These are phyloP conservation scores for Crepidodera aurea DNA, from an alignment of 2,888 invertebrate species.

Conservation along the genomic window DNA sequence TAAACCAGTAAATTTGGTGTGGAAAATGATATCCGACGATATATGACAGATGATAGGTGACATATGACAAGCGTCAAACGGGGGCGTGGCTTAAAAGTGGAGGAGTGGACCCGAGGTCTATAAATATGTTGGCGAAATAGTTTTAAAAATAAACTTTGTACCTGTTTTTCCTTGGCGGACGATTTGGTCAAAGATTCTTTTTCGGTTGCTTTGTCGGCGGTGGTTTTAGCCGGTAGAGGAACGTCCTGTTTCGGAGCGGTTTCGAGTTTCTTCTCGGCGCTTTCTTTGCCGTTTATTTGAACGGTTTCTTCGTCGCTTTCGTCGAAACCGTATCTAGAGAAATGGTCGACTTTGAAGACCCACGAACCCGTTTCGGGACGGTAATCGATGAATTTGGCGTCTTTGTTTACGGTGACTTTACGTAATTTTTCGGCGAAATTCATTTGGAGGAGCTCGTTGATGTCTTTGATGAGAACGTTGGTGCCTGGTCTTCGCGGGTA, in stretches of 20 bases:
- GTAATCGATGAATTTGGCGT: slow-evolving; percentile 93
- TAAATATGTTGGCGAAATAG: no score
- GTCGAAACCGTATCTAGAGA: slow-evolving; percentile 87
- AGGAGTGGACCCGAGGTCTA: no score
- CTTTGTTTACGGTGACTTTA: slow-evolving; percentile 83
- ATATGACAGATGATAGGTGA: no score
- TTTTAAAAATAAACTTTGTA: no score
- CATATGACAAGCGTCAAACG: no score
- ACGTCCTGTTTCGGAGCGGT: slow-evolving; percentile 12
- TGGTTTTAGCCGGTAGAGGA: neutral
- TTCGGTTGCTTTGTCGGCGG: slow-evolving; percentile 18
- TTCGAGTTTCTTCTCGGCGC: slow-evolving; percentile 25
- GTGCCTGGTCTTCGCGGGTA: slow-evolving; percentile 92
- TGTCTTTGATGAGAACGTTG: slow-evolving; percentile 80
- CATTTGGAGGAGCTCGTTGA: slow-evolving; percentile 78
- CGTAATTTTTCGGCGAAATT: slow-evolving; percentile 88
- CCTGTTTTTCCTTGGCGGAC: slow-evolving; percentile 19
- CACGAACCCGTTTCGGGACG: slow-evolving; percentile 95
- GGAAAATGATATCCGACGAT: no score
- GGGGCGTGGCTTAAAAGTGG: no score
- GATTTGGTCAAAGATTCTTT: slow-evolving; percentile 22
- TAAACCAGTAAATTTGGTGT: no score
- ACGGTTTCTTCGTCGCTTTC: slow-evolving; percentile 84
- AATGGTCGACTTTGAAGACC: slow-evolving; percentile 95
- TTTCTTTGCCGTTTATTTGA: slow-evolving; percentile 24